A percentile compares a stretch with the other conserved stretches of the same genome.
These are phyloP conservation scores for Limnephilus rhombicus DNA, from an alignment of 2,888 invertebrate genomes.

Conservation along the genomic window DNA sequence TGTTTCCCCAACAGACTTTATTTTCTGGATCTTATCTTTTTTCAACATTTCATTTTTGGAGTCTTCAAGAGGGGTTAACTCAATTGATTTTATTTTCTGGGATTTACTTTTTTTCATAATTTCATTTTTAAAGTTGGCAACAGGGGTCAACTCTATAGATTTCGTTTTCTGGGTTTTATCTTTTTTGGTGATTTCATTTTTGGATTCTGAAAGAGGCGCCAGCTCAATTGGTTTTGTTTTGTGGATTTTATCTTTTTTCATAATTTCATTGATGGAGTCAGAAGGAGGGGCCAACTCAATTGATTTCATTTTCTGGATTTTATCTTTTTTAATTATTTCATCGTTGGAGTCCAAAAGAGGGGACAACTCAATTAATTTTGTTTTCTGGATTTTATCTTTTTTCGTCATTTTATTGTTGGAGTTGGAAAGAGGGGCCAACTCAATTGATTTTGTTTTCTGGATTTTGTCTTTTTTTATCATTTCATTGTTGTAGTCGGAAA, in stretches of 20 bases:
- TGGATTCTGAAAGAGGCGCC: not conserved
- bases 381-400: not conserved
- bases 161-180: not conserved
- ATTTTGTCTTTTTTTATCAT: not conserved
- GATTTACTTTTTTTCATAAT: not conserved
- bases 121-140: not conserved
- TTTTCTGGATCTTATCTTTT: conserved; percentile 13
- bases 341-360: not conserved
- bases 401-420: not conserved
- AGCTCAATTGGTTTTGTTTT: not conserved
- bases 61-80: not conserved
- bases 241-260: not conserved
- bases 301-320: not conserved
- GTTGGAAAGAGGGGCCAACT: not conserved
- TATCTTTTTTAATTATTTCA: not conserved
- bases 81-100: not conserved
- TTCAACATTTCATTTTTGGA: not conserved
- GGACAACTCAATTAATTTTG: not conserved
- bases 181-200: not conserved
- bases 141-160: not conserved
- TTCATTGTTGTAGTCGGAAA: not conserved
- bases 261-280: not conserved
- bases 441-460: not conserved
- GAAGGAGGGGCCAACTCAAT: not conserved
- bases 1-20: not conserved